Evolutionary conservation across 2,888 invertebrate species (phyloP).

Genomic region (Sepiola atlantica): DNA sequence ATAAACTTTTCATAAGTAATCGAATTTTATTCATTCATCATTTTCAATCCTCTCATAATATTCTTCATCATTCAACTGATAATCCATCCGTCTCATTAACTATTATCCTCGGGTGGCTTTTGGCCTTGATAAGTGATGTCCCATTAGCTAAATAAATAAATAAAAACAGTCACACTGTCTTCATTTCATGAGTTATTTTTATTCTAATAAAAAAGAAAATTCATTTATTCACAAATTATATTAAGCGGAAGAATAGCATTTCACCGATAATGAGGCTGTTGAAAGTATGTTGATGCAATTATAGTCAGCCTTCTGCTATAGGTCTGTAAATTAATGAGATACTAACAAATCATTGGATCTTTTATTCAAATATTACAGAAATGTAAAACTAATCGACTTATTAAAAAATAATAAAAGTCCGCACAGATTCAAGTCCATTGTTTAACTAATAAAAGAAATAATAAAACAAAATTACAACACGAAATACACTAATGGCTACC

Average conservation of each 20-base stretch:
- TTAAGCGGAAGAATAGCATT: background rate
- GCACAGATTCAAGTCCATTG: background rate
- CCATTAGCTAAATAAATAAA: too few species aligned
- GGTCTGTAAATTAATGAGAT: background rate
- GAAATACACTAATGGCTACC: background rate
- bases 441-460: background rate
- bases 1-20: too few species aligned
- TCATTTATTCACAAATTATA: too few species aligned
- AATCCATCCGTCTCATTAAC: too few species aligned
- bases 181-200: too few species aligned
- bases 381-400: background rate
- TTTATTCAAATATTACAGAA: background rate
- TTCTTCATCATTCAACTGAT: too few species aligned
- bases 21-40: too few species aligned
- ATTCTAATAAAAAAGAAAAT: too few species aligned
- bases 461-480: background rate
- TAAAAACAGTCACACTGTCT: too few species aligned
- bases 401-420: background rate
- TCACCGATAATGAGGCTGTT: background rate
- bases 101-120: too few species aligned
- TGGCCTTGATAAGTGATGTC: too few species aligned
- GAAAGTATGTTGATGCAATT: background rate
- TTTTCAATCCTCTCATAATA: too few species aligned
- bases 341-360: background rate
- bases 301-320: background rate